Conservation (phyloP, 2,797 vertebrate genomes). For the Holocentrus rufus region DNA sequence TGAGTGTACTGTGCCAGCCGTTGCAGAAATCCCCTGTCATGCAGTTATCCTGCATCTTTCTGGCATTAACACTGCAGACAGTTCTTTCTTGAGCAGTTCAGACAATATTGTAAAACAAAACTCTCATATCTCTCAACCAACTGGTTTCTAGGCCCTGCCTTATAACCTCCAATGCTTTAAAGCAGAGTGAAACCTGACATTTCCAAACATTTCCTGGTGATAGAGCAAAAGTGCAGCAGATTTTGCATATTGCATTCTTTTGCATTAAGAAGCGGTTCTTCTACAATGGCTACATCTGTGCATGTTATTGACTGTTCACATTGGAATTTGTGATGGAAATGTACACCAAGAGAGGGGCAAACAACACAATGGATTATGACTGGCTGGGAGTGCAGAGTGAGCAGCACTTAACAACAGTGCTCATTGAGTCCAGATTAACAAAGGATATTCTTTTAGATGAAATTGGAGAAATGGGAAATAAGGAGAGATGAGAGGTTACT, state of each 20-base stretch:
- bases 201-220: conserved; percentile 20
- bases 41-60: conserved; percentile 22
- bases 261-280: conserved; percentile 50
- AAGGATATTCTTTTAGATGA: conserved; percentile 76
- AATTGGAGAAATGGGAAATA: conserved; percentile 67
- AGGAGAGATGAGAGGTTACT: conserved; percentile 53
- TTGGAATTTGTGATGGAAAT: conserved; percentile 71
- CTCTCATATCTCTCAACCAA: background rate
- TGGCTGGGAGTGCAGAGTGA: conserved; percentile 58
- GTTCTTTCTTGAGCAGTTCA: background rate
- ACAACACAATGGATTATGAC: conserved; percentile 73
- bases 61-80: conserved; percentile 14
- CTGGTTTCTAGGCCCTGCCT: background rate
- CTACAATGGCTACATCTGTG: conserved; percentile 68
- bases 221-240: conserved; percentile 17
- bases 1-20: conserved; percentile 30
- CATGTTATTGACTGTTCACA: conserved; percentile 76
- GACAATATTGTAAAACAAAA: conserved; percentile 24
- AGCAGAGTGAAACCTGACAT: conserved; percentile 21
- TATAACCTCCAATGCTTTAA: conserved; percentile 12
- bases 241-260: conserved; percentile 53
- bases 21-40: conserved; percentile 56
- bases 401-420: conserved; percentile 67
- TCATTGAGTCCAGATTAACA: conserved; percentile 75
- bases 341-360: conserved; percentile 66